Evolutionary conservation across 2,888 invertebrate species (phyloP).

Genomic region (Lithophane leautieri): DNA sequence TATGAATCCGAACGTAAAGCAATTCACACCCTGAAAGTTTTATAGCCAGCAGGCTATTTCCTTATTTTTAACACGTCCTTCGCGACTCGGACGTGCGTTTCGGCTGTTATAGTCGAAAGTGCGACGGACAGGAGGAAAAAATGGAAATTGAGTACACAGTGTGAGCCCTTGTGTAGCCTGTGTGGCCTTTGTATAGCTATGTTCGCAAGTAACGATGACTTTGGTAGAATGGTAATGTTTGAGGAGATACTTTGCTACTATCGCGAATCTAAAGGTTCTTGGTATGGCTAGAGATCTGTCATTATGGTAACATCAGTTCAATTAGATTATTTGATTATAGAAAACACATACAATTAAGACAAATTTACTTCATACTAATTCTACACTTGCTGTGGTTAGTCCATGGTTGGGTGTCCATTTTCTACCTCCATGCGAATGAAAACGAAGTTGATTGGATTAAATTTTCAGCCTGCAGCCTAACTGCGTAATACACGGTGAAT

Average conservation of each 20-base stretch:
- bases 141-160: constrained; percentile 7
- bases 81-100: background rate
- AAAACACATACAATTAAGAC: background rate
- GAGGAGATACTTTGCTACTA: background rate
- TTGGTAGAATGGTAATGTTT: background rate
- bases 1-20: background rate
- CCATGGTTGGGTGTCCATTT: background rate
- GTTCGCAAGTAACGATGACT: background rate
- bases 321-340: background rate
- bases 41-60: background rate
- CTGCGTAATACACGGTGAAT: no score
- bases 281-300: no score
- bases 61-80: constrained; percentile 15
- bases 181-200: background rate
- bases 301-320: background rate
- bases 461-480: background rate
- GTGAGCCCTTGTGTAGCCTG: background rate
- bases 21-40: background rate
- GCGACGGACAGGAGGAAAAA: constrained; percentile 4
- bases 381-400: background rate
- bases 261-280: background rate
- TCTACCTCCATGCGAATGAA: background rate
- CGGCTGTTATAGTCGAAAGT: background rate
- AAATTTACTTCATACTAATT: background rate
- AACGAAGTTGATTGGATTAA: background rate